These are phyloP conservation scores for Candoia aspera DNA, from an alignment of 2,113 vertebrate genomes.

Conservation along the genomic window DNA sequence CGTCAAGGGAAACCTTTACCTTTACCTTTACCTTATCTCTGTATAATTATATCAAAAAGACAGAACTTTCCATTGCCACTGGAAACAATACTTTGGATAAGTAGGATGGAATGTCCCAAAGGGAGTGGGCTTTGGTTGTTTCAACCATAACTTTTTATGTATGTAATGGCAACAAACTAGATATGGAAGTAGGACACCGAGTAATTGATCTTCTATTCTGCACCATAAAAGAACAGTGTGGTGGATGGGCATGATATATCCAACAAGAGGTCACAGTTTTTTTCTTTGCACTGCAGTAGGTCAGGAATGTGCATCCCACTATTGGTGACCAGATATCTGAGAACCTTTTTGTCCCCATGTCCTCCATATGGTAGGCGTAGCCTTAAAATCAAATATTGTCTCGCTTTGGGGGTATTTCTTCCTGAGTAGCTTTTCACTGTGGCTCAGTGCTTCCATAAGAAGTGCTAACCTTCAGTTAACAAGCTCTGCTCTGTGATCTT, in stretches of 20 bases:
- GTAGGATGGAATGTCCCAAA: no score
- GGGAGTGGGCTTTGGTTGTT: no score
- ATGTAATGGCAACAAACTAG: no score
- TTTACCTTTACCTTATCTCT: not conserved
- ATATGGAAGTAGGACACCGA: no score
- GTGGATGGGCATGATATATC: not conserved
- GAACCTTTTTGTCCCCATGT: not conserved
- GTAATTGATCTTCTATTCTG: not conserved
- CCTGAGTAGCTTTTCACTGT: not conserved
- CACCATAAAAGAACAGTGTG: not conserved
- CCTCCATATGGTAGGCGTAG: not conserved
- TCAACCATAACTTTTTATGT: no score
- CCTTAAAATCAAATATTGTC: not conserved
- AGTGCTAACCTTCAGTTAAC: not conserved
- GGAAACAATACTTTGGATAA: no score
- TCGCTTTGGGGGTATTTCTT: no score
- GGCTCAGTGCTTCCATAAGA: not conserved
- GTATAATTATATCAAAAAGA: not conserved
- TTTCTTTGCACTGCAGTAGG: not conserved
- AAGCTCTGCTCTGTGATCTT: not conserved
- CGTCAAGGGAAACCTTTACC: no score
- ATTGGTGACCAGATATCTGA: not conserved
- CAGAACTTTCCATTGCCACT: not conserved
- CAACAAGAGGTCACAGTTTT: not conserved
- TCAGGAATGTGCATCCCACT: not conserved